A percentile compares a stretch with the other conserved stretches of the same genome.
Conservation (phyloP, 1,140 invertebrate genomes). For the Drosophila miranda region DNA sequence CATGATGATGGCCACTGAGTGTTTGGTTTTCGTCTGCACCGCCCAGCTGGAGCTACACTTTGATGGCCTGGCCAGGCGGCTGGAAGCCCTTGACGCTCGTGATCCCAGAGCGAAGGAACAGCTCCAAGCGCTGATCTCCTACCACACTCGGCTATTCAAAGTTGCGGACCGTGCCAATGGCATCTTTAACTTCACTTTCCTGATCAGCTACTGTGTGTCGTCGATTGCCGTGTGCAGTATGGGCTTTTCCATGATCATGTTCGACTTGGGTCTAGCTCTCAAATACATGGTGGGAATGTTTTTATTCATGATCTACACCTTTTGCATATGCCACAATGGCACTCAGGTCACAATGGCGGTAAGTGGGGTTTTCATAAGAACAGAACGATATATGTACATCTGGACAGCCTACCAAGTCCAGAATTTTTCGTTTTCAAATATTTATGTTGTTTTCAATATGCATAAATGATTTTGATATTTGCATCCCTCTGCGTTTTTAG, state of each 20-base stretch:
- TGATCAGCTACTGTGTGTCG: background rate
- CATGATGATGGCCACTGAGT: conserved; percentile 1
- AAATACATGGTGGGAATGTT: conserved; percentile 8
- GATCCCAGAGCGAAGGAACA: background rate
- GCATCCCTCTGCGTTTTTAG: conserved; percentile 15
- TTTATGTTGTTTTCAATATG: background rate
- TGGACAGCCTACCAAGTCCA: too few species aligned
- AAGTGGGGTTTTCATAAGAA: background rate
- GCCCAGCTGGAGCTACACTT: conserved; percentile 13
- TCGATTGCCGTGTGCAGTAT: background rate
- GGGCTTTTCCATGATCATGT: conserved; percentile 1
- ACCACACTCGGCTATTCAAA: background rate
- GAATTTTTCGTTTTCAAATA: background rate
- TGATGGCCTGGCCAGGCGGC: background rate
- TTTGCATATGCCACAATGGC: conserved; percentile 8
- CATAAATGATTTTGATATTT: too few species aligned
- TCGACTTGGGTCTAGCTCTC: background rate
- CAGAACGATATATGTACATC: background rate
- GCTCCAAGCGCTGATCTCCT: background rate
- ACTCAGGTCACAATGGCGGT: conserved; percentile 5
- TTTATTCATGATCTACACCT: conserved; percentile 14
- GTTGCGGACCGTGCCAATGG: background rate
- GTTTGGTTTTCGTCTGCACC: background rate
- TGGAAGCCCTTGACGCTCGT: conserved; percentile 1
- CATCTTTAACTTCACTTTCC: conserved; percentile 5